A percentile compares a stretch with the other conserved stretches of the same genome.
These are phyloP conservation scores for Lampris megalopsis DNA, from an alignment of 2,113 vertebrate genomes.

Conservation along the genomic window DNA sequence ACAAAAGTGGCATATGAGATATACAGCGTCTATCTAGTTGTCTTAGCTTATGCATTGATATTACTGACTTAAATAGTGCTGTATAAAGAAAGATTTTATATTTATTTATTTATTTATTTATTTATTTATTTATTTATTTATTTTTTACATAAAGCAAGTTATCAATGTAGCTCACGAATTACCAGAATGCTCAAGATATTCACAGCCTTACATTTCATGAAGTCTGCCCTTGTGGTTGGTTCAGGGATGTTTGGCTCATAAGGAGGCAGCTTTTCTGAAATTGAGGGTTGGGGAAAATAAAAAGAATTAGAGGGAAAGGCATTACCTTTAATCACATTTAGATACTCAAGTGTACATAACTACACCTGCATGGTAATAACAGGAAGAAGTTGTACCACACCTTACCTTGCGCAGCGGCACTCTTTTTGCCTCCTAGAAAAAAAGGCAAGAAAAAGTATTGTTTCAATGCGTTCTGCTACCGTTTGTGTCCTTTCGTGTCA, in stretches of 20 bases:
- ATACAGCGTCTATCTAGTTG: too few relatives aligned
- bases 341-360: conserved; percentile 17
- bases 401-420: conserved; percentile 64
- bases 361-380: conserved; percentile 8
- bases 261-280: conserved; percentile 64
- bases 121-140: too few relatives aligned
- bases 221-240: conserved; percentile 78
- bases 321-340: neutral
- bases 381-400: neutral
- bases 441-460: conserved; percentile 12
- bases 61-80: too few relatives aligned
- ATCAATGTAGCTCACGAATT: neutral
- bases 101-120: too few relatives aligned
- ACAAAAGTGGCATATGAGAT: too few relatives aligned
- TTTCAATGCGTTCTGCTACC: neutral
- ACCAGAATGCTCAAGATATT: neutral
- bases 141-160: neutral
- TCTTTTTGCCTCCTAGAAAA: conserved; percentile 69
- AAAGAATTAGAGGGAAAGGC: neutral
- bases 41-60: too few relatives aligned
- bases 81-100: neutral
- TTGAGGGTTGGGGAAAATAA: neutral
- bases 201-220: conserved; percentile 73
- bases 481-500: neutral
- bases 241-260: conserved; percentile 81